A percentile compares a stretch with the other conserved stretches of the same genome.
phyloP scores from a whole-genome alignment of 2,888 invertebrate species.

The Gortyna flavago region DNA sequence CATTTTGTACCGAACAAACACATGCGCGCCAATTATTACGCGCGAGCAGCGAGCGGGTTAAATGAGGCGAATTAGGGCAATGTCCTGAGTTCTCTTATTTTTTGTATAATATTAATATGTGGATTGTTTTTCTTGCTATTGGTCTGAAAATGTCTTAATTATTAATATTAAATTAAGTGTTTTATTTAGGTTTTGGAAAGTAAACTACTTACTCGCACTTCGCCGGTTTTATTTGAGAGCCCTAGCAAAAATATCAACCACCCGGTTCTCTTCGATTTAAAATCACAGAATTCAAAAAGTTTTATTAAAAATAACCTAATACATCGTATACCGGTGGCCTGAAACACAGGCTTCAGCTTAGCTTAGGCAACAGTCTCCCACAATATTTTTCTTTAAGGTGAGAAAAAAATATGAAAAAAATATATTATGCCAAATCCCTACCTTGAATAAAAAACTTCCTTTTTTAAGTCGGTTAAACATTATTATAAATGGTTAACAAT shows the following conservation, averaged over 20 bases:
- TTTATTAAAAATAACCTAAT: too few species aligned
- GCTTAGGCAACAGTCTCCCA: too few species aligned
- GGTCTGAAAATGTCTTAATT: neutral
- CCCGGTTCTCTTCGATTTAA: too few species aligned
- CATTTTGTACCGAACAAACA: slow-evolving; percentile 44
- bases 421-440: too few species aligned
- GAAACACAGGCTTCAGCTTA: too few species aligned
- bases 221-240: neutral
- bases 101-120: neutral
- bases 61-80: slow-evolving; percentile 50
- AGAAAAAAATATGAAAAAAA: too few species aligned
- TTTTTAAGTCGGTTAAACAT: too few species aligned
- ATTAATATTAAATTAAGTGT: neutral
- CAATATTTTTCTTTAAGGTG: too few species aligned
- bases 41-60: slow-evolving; percentile 28
- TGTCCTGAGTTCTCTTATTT: neutral
- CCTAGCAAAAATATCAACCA: neutral
- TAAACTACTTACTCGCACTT: neutral
- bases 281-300: too few species aligned
- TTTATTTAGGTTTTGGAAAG: neutral
- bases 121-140: slow-evolving; percentile 2
- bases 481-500: too few species aligned
- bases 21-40: slow-evolving; percentile 37
- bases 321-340: too few species aligned
- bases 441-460: too few species aligned